A percentile compares a stretch with the other conserved stretches of the same genome.
phyloP scores from a whole-genome alignment of 2,888 invertebrate genomes.

The Agelastica alni region DNA sequence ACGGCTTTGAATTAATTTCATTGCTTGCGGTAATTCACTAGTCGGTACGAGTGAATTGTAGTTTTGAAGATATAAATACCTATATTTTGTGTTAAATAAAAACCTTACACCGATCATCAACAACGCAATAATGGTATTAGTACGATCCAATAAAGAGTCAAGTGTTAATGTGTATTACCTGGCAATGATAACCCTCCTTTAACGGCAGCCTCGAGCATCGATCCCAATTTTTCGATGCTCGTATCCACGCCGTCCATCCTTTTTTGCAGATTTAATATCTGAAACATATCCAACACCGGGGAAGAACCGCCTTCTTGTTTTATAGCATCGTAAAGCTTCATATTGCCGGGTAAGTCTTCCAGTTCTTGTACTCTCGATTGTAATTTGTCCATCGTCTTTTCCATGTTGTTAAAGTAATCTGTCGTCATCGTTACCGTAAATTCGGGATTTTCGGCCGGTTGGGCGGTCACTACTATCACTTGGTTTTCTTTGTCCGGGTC shows the following conservation, averaged over 20 bases:
- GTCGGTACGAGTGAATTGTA: too few relatives aligned
- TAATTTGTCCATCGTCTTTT: slow-evolving; percentile 53
- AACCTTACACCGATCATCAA: too few relatives aligned
- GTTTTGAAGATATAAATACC: too few relatives aligned
- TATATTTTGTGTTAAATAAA: too few relatives aligned
- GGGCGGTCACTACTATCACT: slow-evolving; percentile 9
- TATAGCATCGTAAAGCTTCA: slow-evolving; percentile 55
- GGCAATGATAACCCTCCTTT: slow-evolving; percentile 39
- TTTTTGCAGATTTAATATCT: slow-evolving; percentile 65
- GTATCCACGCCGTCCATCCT: slow-evolving; percentile 67
- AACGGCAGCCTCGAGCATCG: slow-evolving; percentile 64
- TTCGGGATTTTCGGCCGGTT: slow-evolving; percentile 28
- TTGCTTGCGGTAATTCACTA: too few relatives aligned
- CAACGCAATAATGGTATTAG: too few relatives aligned
- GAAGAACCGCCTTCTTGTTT: slow-evolving; percentile 36
- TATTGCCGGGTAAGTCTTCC: slow-evolving; percentile 54
- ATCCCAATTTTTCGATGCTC: slow-evolving; percentile 65
- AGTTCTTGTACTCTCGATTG: slow-evolving; percentile 51
- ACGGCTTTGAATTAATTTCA: too few relatives aligned
- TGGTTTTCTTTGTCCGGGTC: slow-evolving; percentile 20
- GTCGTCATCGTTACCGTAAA: slow-evolving; percentile 47
- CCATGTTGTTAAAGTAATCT: slow-evolving; percentile 49
- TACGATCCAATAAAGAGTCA: too few relatives aligned
- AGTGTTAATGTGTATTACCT: background rate
- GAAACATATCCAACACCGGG: slow-evolving; percentile 66